A percentile compares a stretch with the other conserved stretches of the same genome.
These are phyloP conservation scores for Caligus rogercresseyi DNA, from an alignment of 1,140 invertebrate genomes.

Conservation along the genomic window DNA sequence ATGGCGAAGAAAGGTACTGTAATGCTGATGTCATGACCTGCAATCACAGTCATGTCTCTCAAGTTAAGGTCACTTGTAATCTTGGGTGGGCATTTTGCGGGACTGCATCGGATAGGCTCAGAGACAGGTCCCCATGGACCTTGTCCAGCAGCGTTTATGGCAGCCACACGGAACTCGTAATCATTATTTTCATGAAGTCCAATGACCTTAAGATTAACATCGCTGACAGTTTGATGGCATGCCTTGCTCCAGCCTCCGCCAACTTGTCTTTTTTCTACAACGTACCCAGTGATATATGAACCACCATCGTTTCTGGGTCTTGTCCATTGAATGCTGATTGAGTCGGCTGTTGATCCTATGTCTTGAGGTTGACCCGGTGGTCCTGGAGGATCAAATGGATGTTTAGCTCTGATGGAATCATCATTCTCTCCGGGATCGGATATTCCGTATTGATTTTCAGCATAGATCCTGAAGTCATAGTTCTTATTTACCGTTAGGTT, in stretches of 20 bases:
- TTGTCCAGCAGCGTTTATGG: conserved; percentile 85
- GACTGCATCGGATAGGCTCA: conserved; percentile 51
- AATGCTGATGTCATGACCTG: conserved; percentile 86
- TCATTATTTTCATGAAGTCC: conserved; percentile 83
- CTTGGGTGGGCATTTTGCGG: conserved; percentile 45
- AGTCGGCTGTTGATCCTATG: conserved; percentile 73
- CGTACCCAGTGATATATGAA: conserved; percentile 70
- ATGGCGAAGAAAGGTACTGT: conserved; percentile 78
- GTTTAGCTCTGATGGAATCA: conserved; percentile 75
- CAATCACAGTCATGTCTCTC: conserved; percentile 81
- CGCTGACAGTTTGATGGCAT: conserved; percentile 56
- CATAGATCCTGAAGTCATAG: conserved; percentile 94
- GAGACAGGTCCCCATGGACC: conserved; percentile 76
- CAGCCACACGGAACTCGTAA: conserved; percentile 92
- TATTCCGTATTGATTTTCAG: conserved; percentile 88
- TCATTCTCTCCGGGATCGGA: conserved; percentile 73
- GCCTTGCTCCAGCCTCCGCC: conserved; percentile 81
- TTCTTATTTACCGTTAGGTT: conserved; percentile 73
- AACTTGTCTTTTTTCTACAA: conserved; percentile 74
- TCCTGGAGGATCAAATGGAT: conserved; percentile 86
- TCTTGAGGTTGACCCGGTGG: conserved; percentile 68
- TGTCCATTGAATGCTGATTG: conserved; percentile 79
- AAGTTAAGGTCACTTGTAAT: conserved; percentile 82
- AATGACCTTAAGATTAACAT: conserved; percentile 58
- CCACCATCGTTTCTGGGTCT: conserved; percentile 85